phyloP scores from a whole-genome alignment of 1,140 invertebrate genomes.

The Coenobita brevimanus region DNA sequence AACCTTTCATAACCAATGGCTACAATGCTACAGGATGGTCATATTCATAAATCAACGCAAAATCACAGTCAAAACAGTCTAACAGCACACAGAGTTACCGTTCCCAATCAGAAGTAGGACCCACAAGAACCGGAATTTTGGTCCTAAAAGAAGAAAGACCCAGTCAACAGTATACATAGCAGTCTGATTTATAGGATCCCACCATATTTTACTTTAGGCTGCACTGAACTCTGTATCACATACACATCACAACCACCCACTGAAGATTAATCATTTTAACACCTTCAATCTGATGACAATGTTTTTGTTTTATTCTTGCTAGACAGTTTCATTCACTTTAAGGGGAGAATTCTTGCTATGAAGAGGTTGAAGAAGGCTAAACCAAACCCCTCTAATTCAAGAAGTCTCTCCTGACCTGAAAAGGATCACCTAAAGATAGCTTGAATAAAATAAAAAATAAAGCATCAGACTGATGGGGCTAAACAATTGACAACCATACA shows the following conservation, averaged over 20 bases:
- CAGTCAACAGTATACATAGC: constrained; percentile 9
- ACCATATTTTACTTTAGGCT: too few species aligned
- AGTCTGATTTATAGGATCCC: background rate
- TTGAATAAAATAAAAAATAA: background rate
- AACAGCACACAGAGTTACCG: constrained; percentile 62
- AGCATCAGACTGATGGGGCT: background rate
- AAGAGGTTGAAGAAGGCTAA: too few species aligned
- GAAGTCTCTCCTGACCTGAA: background rate
- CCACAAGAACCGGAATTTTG: constrained; percentile 63
- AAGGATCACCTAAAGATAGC: background rate
- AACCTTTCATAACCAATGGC: background rate
- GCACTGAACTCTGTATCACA: too few species aligned
- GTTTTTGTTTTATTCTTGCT: too few species aligned
- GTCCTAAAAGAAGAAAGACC: constrained; percentile 60
- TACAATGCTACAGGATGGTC: background rate
- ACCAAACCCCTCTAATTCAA: too few species aligned
- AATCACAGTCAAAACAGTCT: constrained; percentile 25
- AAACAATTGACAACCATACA: background rate
- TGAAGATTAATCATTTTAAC: background rate
- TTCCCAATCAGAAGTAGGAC: constrained; percentile 61
- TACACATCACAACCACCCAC: background rate
- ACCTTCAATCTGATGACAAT: too few species aligned
- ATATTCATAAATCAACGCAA: constrained; percentile 8
- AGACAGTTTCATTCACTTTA: background rate
- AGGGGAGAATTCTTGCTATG: background rate